Conservation (phyloP, 1,140 invertebrate species). For the Sarcophaga bullata region DNA sequence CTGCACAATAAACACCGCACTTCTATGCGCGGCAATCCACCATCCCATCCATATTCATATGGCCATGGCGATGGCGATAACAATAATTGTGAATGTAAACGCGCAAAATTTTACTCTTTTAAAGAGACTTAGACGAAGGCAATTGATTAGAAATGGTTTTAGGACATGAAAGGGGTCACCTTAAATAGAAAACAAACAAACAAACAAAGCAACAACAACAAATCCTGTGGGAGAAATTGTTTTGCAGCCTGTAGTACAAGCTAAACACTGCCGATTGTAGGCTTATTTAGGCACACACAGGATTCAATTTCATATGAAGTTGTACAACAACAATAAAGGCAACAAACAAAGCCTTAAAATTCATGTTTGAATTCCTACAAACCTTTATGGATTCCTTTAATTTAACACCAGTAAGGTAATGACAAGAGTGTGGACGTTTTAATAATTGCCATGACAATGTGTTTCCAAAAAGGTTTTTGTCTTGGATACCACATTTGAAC, state of each 20-base stretch:
- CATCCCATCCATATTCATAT: not conserved
- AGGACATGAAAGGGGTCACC: not conserved
- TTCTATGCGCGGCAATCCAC: not conserved
- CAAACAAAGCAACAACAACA: not conserved
- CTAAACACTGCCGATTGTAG: no score
- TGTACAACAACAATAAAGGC: no score
- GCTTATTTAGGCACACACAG: no score
- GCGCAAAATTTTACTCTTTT: not conserved
- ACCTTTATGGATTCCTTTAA: no score
- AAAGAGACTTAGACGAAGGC: not conserved
- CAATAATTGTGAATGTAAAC: slow-evolving; percentile 19
- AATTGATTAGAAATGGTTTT: not conserved
- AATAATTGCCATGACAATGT: no score
- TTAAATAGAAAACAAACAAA: not conserved
- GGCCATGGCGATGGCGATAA: not conserved
- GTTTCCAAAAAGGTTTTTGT: no score
- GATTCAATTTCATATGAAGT: no score
- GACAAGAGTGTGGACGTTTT: no score
- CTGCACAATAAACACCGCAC: slow-evolving; percentile 6
- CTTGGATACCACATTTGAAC: no score
- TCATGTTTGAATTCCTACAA: no score
- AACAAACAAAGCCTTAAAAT: no score
- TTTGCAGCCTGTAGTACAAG: not conserved
- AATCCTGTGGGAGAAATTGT: not conserved
- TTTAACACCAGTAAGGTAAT: no score